Evolutionary conservation across 2,113 vertebrate genomes (phyloP), one percentile per base, ranked within the genome.

Genomic region (Hyla sarda): DNA sequence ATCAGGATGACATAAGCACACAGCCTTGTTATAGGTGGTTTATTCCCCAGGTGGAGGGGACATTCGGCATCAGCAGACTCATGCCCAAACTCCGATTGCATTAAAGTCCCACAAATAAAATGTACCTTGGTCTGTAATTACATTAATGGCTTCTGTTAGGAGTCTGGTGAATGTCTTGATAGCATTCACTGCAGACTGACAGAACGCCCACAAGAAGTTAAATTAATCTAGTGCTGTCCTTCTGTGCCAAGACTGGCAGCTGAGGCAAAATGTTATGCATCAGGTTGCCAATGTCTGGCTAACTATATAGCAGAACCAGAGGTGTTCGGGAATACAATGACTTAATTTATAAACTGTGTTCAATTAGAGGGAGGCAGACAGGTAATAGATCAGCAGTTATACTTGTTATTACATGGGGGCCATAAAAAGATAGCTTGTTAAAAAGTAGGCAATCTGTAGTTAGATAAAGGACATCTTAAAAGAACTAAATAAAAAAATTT

Each of bases 101-200:
- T 81, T 32, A 82, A 58, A 60, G 9, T 3, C 54, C 45, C 17
- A 62, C 78, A 87, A 87, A 86, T 86, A 48, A 81, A 74, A 82
- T 47, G 84, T 72, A 80, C 65, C 37, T 47, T 60, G 32, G 62
- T 12, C 71, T 47, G 13, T 56, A 81, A 87, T 62, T 56, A n/a
- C 65, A 87, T 82, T 72, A 56, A 25, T 62, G 34, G 21, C 52
- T n/a, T 62, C 85, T 74, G 67, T 58, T 25, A 32, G 62, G 82
- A 21, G 71, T 83, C 34, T 60, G 71, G 23, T 34, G 30, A 41
- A 81, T n/a, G 65, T 30, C 75, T 74, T n/a, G 17, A 48, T 73
- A 28, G 58, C 23, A 83, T 83, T 78, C 45, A 45, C 60, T 78
- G n/a, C 58, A 67, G 56, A 34, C 37, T 41, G n/a, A 19, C 67